Conservation (phyloP, 2,797 vertebrate genomes). For the Bufotes viridis region DNA sequence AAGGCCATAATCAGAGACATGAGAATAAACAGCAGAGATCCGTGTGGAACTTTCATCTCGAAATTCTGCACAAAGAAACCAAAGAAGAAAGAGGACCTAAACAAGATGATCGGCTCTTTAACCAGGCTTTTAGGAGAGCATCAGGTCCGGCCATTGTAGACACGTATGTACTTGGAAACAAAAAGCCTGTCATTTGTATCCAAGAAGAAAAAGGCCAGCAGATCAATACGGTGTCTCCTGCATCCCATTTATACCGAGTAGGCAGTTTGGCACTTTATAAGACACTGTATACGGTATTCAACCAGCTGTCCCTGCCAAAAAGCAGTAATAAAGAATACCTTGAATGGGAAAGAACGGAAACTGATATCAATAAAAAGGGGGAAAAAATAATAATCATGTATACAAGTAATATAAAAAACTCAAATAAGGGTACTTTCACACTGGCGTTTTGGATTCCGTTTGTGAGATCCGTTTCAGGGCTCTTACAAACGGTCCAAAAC, state of each 20-base stretch:
- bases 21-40: not conserved
- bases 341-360: not conserved
- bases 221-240: constrained; percentile 57
- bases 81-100: constrained; percentile 10
- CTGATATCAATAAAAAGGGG: not conserved
- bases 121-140: constrained; percentile 15
- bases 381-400: not conserved
- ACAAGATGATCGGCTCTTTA: constrained; percentile 18
- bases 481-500: too few species aligned
- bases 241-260: constrained; percentile 60
- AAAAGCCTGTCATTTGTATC: constrained; percentile 57
- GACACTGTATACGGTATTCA: constrained; percentile 1
- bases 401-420: not conserved
- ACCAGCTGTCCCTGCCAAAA: constrained; percentile 4
- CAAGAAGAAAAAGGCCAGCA: constrained; percentile 59
- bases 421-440: too few species aligned
- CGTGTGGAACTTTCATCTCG: not conserved
- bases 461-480: too few species aligned
- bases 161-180: constrained; percentile 51
- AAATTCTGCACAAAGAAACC: not conserved
- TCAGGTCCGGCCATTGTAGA: constrained; percentile 36
- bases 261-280: constrained; percentile 50
- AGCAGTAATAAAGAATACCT: not conserved
- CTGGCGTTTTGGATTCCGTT: too few species aligned
- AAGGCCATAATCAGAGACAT: not conserved